phyloP scores from a whole-genome alignment of 2,797 vertebrate species.

The Decapterus maruadsi region DNA sequence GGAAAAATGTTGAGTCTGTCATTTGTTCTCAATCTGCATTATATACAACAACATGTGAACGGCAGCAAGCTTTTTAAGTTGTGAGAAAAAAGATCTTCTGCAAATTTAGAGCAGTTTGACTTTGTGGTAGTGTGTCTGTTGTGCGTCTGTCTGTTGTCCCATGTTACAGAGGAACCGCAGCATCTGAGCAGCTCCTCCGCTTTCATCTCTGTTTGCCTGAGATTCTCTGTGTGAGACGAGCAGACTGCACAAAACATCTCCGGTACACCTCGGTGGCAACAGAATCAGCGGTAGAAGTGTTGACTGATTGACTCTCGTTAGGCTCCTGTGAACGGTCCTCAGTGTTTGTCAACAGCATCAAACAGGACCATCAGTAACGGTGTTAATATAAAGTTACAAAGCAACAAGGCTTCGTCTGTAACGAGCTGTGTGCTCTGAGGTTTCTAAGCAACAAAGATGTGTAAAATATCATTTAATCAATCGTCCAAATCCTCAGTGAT shows the following conservation, averaged over 20 bases:
- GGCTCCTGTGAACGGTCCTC: background rate
- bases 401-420: background rate
- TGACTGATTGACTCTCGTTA: background rate
- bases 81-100: too few relatives aligned
- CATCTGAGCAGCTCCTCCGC: background rate
- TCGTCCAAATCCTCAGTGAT: too few relatives aligned
- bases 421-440: background rate
- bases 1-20: background rate
- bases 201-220: conserved; percentile 28
- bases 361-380: background rate
- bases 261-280: background rate
- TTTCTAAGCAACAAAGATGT: background rate
- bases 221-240: conserved; percentile 5
- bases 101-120: background rate
- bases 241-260: conserved; percentile 14
- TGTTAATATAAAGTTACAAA: background rate
- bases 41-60: background rate
- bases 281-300: background rate
- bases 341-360: background rate
- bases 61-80: background rate
- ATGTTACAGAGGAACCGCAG: background rate
- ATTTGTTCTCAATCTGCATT: background rate
- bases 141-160: background rate
- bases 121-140: background rate
- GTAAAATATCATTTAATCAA: conserved; percentile 14